Conservation (phyloP, 2,797 vertebrate genomes). For the Bryconaethiops microstoma region DNA sequence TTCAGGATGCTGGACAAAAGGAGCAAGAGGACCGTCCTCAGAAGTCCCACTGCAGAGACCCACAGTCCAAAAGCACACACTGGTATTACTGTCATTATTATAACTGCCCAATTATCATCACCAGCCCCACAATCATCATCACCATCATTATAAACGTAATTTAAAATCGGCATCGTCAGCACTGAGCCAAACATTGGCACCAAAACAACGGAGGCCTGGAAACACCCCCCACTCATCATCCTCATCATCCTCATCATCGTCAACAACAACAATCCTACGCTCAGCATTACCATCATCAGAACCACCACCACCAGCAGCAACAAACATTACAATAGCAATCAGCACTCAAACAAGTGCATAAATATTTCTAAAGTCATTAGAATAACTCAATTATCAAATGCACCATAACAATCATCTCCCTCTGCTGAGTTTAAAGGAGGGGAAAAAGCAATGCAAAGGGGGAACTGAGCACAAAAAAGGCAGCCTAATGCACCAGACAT, state of each 20-base stretch:
- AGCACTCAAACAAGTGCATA: background rate
- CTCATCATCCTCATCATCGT: constrained; percentile 10
- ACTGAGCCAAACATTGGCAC: background rate
- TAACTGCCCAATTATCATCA: constrained; percentile 26
- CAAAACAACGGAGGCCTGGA: background rate
- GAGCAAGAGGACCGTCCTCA: constrained; percentile 12
- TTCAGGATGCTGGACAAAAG: constrained; percentile 19
- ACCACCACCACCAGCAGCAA: background rate
- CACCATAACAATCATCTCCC: constrained; percentile 27
- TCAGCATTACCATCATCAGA: background rate
- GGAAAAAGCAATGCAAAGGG: constrained; percentile 23
- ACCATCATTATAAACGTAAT: constrained; percentile 24
- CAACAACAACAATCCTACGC: background rate
- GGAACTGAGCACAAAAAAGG: constrained; percentile 16
- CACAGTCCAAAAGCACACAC: constrained; percentile 11
- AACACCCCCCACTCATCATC: background rate
- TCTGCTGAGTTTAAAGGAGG: constrained; percentile 30
- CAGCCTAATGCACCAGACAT: constrained; percentile 39
- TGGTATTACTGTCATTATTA: constrained; percentile 22
- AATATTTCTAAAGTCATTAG: constrained; percentile 29
- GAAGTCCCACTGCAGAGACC: constrained; percentile 32
- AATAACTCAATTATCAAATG: constrained; percentile 34
- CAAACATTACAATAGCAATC: constrained; percentile 1
- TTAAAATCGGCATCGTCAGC: constrained; percentile 11
- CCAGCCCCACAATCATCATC: background rate